Evolutionary conservation across 2,888 invertebrate species (phyloP), one percentile per base, ranked within the genome.

Genomic region (Acanthosepion pharaonis): DNA sequence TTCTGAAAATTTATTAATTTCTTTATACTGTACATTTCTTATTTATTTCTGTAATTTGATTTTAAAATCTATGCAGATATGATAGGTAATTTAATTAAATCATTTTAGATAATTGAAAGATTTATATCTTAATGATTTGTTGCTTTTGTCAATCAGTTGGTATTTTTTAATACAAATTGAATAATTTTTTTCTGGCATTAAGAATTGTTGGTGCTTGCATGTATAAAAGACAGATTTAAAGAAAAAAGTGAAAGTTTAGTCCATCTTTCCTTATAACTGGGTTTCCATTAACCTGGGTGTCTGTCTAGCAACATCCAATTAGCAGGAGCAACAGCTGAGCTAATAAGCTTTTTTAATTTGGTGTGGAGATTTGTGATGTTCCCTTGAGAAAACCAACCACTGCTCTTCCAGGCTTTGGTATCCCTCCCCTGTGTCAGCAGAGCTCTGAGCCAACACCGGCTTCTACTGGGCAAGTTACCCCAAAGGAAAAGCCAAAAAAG

Each of bases 401-500:
- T 96, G 95, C 95, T 96, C 95, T 96, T 96, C 94, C 96, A 96
- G 97, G 96, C 95, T 96, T 96, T 95, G 95, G 95, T 94, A 95
- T 95, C 94, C 95, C 96, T 95, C 96, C 96, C 95, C 95, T 94
- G 94, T 95, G 94, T 94, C 94, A 94, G 64, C 93, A 93, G 93
- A 93, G 93, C 59, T 95, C 95, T 95, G 95, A 95, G 92, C 95
- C 95, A 95, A 95, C 95, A 93, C 95, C 95, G 94, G 94, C 95
- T 94, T 94, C 95, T 78, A 94, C 95, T 53, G 91, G 94, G 51
- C 92, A 55, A n/a, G 96, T 95, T 93, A 64, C 94, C 49, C 94
- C 95, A 33, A 96, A 96, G 95, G 96, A 96, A 95, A 96, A 96
- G 95, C 95, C 96, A 28, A 96, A 96, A 95, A 96, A 96, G 95